Base-by-base conservation (phyloP, 2,113 vertebrate genomes). In the Cariama cristata region DNA sequence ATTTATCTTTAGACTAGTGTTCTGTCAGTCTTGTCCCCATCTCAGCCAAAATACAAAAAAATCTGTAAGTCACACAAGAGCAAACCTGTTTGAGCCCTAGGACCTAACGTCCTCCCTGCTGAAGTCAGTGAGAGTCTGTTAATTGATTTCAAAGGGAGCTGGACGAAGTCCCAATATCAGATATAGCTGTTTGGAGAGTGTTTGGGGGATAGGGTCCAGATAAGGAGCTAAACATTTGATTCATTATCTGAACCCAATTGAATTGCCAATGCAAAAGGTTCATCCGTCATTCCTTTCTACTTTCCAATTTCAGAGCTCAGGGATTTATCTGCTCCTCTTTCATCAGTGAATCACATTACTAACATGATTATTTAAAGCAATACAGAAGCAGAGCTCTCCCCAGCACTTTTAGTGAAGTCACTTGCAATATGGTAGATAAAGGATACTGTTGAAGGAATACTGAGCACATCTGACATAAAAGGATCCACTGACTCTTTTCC, bases 71-170 rank as follows among this genome's bases (percentile, higher is more conserved):
- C 71, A 79, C 33, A 28, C 0, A 6, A 83, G 33, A 96, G 11
- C 72, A 94, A 82, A 94, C 75, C 60, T 88, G 21, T 79, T 73
- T 92, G 82, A 94, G 85, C 58, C 53, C 81, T 12, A 59, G 73
- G 80, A 79, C 72, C 91, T 42, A 40, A 13, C 88, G 47, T 73
- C 45, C 30, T 93, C 94, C 59, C 47, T 50, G 74, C 58, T 94
- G 55, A 92, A 92, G 91, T 68, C 95, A 88, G 35, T 71, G 52
- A 84, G 86, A 91, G 52, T 32, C 83, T 92, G 72, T 62, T 93
- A 89, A 96, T 84, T 94, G 84, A 93, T 97, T 97, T 97, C 88
- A 91, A 95, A 95, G 93, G 84, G 84, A 89, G 66, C 58, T 97
- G 94, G 76, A 84, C 73, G 74, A 68, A 81, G 32, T 95, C 77